A percentile compares a stretch with the other conserved stretches of the same genome.
Evolutionary conservation across 2,113 vertebrate species (phyloP).

Genomic region (Saccopteryx bilineata): DNA sequence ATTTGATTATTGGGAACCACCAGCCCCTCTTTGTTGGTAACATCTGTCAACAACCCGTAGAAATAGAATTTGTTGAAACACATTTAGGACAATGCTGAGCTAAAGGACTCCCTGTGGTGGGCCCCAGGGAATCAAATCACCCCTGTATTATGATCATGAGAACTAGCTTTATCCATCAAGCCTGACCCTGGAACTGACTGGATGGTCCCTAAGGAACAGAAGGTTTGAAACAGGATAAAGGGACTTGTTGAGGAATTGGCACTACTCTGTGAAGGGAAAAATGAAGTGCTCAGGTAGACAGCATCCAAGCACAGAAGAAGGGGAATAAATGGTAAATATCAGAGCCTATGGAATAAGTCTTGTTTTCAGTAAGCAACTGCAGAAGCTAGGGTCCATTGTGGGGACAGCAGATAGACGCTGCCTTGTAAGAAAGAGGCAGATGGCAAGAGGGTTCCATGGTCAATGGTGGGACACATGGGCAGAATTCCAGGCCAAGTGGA

Average conservation of each 20-base stretch:
- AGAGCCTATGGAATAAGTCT: background rate
- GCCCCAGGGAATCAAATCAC: background rate
- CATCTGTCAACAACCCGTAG: background rate
- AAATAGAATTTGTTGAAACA: background rate
- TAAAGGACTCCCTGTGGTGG: background rate
- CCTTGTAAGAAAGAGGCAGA: constrained; percentile 15
- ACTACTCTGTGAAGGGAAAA: background rate
- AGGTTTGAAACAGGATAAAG: background rate
- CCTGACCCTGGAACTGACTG: background rate
- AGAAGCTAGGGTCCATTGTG: background rate
- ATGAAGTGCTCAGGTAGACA: background rate
- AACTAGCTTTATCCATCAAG: background rate
- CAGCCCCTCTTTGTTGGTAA: background rate
- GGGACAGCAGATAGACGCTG: background rate
- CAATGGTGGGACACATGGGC: background rate
- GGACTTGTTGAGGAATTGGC: background rate
- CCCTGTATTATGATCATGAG: background rate
- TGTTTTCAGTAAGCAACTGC: background rate
- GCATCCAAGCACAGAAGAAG: background rate
- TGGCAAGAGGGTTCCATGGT: background rate
- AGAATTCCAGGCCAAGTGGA: constrained; percentile 67
- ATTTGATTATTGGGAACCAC: background rate
- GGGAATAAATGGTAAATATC: background rate
- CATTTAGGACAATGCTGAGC: background rate
- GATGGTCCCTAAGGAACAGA: background rate